Evolutionary conservation across 2,888 invertebrate genomes (phyloP), one percentile per base, ranked within the genome.

Genomic region (Hemithea aestivaria): DNA sequence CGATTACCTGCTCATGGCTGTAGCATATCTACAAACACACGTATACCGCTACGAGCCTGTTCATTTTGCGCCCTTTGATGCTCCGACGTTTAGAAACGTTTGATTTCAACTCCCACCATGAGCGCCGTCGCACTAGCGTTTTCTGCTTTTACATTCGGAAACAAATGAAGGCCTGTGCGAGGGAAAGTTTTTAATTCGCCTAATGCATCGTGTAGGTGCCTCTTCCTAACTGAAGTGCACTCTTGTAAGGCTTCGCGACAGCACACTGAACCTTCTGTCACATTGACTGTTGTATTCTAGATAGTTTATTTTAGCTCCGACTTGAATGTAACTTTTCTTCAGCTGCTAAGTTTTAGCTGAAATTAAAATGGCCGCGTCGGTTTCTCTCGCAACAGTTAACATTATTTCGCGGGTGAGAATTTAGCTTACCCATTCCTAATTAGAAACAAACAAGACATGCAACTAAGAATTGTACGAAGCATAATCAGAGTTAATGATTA

Each of bases 181-280:
- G 69, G 62, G 64, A 71, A 69, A 72, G 68, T 79, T 84, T 84
- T 85, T 87, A 87, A 87, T 87, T 84, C 73, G 77, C 81, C 85
- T 85, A 85, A 87, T 87, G 87, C 82, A 59, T 64, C 55, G 58
- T 67, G 71, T 73, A 16, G 16, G 16, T 16, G 73, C 68, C 67
- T 73, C 73, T 77, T 70, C 64, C 69, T 73, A 73, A 74, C 63
- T 74, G 76, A 77, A 77, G 73, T 73, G 73, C 75, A 73, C 70
- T 68, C 66, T 74, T 73, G 59, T 73, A 74, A 61, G 70, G 67
- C 64, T 71, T 73, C 68, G 59, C 61, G 58, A 40, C 55, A 56
- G 57, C 28, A 20, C 62, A 59, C 56, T 56, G 59, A 57, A 56
- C 62, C 53, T 68, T 71, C 70, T 72, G 75, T 80, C 71, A 74